phyloP scores from a whole-genome alignment of 2,113 vertebrate genomes.

The Stictonetta naevosa region DNA sequence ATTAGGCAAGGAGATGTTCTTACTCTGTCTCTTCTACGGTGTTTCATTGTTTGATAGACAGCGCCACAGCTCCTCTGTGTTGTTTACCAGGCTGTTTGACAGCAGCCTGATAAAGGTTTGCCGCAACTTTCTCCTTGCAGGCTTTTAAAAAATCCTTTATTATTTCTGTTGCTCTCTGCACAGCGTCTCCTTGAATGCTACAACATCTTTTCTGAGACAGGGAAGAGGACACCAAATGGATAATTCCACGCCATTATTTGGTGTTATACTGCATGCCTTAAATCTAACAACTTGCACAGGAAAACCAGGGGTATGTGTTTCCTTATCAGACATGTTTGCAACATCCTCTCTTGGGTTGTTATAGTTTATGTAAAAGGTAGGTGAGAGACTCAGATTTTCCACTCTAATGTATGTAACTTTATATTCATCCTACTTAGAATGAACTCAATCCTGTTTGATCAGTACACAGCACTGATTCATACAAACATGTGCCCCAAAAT shows the following conservation, averaged over 20 bases:
- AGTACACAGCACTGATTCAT: background rate
- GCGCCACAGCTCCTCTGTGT: background rate
- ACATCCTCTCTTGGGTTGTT: background rate
- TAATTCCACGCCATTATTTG: background rate
- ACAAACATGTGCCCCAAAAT: background rate
- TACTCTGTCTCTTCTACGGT: background rate
- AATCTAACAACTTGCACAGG: background rate
- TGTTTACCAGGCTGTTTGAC: background rate
- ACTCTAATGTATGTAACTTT: accelerated
- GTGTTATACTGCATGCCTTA: background rate
- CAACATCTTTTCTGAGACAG: background rate
- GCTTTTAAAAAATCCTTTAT: background rate
- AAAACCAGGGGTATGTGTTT: background rate
- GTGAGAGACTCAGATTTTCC: background rate
- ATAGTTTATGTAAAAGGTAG: background rate
- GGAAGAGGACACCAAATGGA: background rate
- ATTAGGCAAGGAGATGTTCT: background rate
- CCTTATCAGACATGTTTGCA: background rate
- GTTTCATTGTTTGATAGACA: background rate
- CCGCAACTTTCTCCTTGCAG: background rate
- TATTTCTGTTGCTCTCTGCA: background rate
- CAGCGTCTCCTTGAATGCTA: background rate
- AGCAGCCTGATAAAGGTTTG: background rate
- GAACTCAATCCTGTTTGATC: background rate
- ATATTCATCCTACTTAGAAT: background rate